Evolutionary conservation across 2,797 vertebrate genomes (phyloP), one percentile per base, ranked within the genome.

Genomic region (Malacoctenus gilli): DNA sequence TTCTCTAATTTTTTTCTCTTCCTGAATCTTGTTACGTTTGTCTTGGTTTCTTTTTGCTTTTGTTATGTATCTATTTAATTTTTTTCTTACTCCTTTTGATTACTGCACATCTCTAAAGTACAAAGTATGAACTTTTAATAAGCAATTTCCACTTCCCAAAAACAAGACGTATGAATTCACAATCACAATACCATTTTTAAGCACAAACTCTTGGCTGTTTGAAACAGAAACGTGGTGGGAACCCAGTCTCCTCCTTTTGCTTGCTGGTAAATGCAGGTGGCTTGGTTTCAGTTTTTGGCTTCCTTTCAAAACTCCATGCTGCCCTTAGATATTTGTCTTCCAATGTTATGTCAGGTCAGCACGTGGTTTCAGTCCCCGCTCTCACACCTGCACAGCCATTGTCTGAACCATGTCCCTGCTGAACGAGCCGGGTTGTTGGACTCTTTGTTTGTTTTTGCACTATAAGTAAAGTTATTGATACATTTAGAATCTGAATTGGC

Each of bases 281-380:
- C 63, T 65, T 10, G 37, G 28, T 56, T 28, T 58, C 43, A 23
- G 57, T 15, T 60, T 60, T 54, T 35, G 61, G 41, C 58, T 61
- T 64, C 42, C 16, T 65, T 57, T 71, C 41, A 22, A 16, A 18
- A 31, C 59, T 59, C 25, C 76, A 59, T 44, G 74, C 68, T 69
- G 76, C 46, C 64, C 19, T 10, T 40, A 75, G 63, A 63, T 64
- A 68, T 71, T 67, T 66, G 22, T 64, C 4, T 70, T 47, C 68
- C 9, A n/a, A 18, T 63, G 72, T 76, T 68, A 68, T 42, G 20
- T 59, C 38, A 47, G 69, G 60, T 77, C 70, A 77, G 39, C 28
- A 12, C 2, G 4, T 15, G 0, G 9, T 49, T 57, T 47, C 48
- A n/a, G n/a, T n/a, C n/a, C n/a, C n/a, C n/a, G n/a, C n/a, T n/a